Conservation (phyloP, 2,113 vertebrate genomes). For the Ailurus styani region DNA sequence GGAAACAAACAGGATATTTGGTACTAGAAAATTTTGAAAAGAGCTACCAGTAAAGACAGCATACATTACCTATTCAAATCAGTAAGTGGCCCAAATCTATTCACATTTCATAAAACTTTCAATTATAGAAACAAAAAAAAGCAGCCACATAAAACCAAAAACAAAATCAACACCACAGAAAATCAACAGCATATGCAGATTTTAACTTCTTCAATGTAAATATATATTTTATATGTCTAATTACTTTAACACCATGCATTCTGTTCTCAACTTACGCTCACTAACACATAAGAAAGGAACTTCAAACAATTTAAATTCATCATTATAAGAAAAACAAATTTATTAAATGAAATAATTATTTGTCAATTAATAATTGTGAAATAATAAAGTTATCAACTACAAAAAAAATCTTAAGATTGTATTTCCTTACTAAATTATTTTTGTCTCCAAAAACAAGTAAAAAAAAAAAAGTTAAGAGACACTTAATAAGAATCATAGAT, state of each 20-base stretch:
- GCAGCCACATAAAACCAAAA: neutral
- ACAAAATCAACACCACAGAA: neutral
- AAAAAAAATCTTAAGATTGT: neutral
- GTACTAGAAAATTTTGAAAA: neutral
- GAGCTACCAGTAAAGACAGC: neutral
- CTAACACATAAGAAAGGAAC: neutral
- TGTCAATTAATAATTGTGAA: neutral
- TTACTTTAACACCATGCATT: neutral
- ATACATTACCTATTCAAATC: neutral
- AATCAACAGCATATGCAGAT: neutral
- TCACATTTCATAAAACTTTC: neutral
- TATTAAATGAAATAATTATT: neutral
- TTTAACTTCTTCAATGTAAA: neutral
- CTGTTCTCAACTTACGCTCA: neutral
- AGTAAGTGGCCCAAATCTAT: neutral
- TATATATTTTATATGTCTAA: neutral
- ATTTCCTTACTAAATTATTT: slow-evolving; percentile 11
- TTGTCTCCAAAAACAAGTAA: neutral
- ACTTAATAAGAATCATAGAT: neutral
- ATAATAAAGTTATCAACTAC: neutral
- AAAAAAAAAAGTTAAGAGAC: neutral
- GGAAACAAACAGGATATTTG: neutral
- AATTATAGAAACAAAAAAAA: slow-evolving; percentile 12
- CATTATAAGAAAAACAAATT: neutral
- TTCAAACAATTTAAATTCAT: neutral